Percentiles rank a stretch among this genome's conserved stretches.
These are phyloP conservation scores for Acromyrmex echinatior DNA, from an alignment of 1,140 invertebrate species.

Conservation along the genomic window DNA sequence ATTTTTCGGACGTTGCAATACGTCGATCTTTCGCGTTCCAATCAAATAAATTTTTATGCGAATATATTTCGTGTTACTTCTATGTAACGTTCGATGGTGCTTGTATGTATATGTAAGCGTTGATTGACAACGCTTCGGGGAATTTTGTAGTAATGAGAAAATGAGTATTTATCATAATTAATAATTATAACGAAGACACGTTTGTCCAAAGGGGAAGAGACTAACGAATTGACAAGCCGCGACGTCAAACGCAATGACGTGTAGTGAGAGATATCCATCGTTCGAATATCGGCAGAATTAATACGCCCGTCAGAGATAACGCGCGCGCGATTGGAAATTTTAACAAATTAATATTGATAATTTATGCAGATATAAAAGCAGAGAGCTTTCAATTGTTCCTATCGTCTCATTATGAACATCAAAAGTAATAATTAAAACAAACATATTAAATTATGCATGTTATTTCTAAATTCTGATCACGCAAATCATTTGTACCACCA, in stretches of 20 bases:
- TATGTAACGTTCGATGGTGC: not conserved
- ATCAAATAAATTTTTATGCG: conserved; percentile 46
- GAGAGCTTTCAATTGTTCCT: conserved; percentile 21
- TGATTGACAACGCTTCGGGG: conserved; percentile 69
- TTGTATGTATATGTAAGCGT: not conserved
- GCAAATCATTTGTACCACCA: not conserved
- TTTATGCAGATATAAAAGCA: conserved; percentile 50
- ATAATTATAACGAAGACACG: conserved; percentile 70
- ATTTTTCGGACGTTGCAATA: conserved; percentile 20
- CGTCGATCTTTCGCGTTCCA: not conserved
- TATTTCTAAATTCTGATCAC: conserved; percentile 1
- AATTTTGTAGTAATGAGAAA: conserved; percentile 42
- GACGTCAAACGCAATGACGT: conserved; percentile 45
- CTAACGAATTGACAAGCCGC: conserved; percentile 45
- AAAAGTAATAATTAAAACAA: conserved; percentile 29
- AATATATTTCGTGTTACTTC: conserved; percentile 1
- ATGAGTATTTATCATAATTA: conserved; percentile 68
- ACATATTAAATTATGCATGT: conserved; percentile 18
- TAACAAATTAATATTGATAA: conserved; percentile 54
- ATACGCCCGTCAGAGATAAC: conserved; percentile 41
- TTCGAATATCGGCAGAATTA: conserved; percentile 34
- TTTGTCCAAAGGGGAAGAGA: not conserved
- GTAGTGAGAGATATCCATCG: conserved; percentile 34
- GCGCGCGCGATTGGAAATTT: conserved; percentile 12
- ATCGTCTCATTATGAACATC: not conserved